A percentile compares a stretch with the other conserved stretches of the same genome.
Evolutionary conservation across 2,888 invertebrate species (phyloP).

Genomic region (Mesodorylaimus sp.): DNA sequence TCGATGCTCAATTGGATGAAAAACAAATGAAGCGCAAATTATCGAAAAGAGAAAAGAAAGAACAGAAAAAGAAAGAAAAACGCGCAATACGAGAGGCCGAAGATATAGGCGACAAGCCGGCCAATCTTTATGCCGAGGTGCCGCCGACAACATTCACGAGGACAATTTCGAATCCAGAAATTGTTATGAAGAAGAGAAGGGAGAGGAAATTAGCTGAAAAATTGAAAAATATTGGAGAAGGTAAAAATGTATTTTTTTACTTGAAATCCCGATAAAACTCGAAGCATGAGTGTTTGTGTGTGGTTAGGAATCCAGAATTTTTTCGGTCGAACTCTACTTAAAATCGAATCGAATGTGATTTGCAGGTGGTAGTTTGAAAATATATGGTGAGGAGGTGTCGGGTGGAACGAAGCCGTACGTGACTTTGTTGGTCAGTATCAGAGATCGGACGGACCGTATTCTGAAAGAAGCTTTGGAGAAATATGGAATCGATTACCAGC

Average conservation of each 20-base stretch:
- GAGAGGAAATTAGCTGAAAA: slow-evolving; percentile 92
- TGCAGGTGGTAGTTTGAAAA: slow-evolving; percentile 42
- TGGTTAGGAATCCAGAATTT: not conserved
- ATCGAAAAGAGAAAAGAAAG: slow-evolving; percentile 92
- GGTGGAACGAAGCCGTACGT: slow-evolving; percentile 87
- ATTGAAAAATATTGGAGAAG: slow-evolving; percentile 43
- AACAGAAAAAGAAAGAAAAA: slow-evolving; percentile 60
- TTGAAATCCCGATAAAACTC: no score
- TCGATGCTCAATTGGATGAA: no score
- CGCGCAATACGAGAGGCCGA: slow-evolving; percentile 15
- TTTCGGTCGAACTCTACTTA: not conserved
- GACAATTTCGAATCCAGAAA: slow-evolving; percentile 97
- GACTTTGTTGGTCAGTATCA: slow-evolving; percentile 74
- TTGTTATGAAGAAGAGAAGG: slow-evolving; percentile 86
- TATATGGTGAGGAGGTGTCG: slow-evolving; percentile 87
- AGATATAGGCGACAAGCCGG: slow-evolving; percentile 1
- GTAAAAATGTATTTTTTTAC: slow-evolving; percentile 7
- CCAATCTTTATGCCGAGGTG: slow-evolving; percentile 48
- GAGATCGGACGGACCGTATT: slow-evolving; percentile 76
- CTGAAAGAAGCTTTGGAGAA: slow-evolving; percentile 90
- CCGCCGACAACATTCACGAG: slow-evolving; percentile 96
- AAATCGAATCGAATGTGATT: not conserved
- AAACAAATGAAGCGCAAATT: slow-evolving; percentile 51
- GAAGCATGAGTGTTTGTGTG: no score
- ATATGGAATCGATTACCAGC: slow-evolving; percentile 72